Percentiles rank a stretch among this genome's conserved stretches.
Conservation (phyloP, 92 coral and sea anemone species). For the Porites divaricata region DNA sequence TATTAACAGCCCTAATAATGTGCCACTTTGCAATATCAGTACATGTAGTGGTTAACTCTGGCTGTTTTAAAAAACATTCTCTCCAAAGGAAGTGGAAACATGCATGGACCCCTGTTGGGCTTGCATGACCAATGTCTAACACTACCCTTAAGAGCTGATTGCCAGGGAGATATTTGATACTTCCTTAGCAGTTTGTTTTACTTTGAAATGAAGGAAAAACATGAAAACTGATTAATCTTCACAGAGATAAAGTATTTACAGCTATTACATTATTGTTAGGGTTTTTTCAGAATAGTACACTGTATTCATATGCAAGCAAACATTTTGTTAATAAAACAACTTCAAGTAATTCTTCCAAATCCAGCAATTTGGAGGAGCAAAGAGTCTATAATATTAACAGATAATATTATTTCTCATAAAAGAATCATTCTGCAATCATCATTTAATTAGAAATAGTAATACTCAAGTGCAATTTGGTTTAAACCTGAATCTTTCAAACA, state of each 20-base stretch:
- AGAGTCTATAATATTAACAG: too few relatives aligned
- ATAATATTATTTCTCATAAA: too few relatives aligned
- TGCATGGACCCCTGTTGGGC: too few relatives aligned
- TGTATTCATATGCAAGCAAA: not conserved
- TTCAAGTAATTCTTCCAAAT: not conserved
- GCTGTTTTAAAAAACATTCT: too few relatives aligned
- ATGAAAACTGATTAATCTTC: not conserved
- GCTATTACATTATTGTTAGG: not conserved
- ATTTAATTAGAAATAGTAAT: too few relatives aligned
- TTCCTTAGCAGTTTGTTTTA: not conserved
- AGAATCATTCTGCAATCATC: too few relatives aligned
- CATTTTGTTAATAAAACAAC: not conserved
- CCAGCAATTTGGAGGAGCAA: too few relatives aligned
- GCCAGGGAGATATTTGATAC: not conserved
- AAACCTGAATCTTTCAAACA: not conserved
- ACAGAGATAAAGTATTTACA: not conserved
- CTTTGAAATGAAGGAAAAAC: not conserved
- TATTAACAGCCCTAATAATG: too few relatives aligned
- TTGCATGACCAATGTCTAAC: too few relatives aligned
- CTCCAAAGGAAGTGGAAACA: too few relatives aligned
- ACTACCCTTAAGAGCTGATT: not conserved
- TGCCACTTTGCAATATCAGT: too few relatives aligned
- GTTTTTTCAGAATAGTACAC: not conserved
- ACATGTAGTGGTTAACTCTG: too few relatives aligned
- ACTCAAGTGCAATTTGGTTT: not conserved